Conservation (phyloP, 64 coral and sea anemone species). For the Porites australiensis region DNA sequence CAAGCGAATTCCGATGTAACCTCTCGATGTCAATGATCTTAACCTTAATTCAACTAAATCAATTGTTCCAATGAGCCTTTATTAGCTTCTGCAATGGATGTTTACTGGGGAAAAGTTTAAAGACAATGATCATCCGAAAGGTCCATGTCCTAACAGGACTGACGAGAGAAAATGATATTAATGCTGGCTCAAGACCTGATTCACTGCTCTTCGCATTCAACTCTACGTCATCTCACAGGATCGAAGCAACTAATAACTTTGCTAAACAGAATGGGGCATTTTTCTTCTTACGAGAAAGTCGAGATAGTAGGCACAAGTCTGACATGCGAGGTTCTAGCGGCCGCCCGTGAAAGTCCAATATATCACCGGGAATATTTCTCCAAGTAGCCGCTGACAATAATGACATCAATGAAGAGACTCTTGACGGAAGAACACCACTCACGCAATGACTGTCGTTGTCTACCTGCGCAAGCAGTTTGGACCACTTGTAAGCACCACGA, state of each 20-base stretch:
- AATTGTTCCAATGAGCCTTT: neutral
- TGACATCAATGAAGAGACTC: constrained; percentile 28
- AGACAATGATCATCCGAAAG: neutral
- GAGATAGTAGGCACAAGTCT: constrained; percentile 14
- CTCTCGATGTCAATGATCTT: constrained; percentile 19
- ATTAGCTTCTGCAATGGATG: constrained; percentile 37
- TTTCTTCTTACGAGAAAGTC: constrained; percentile 25
- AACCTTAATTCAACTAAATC: neutral
- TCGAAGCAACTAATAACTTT: constrained; percentile 30
- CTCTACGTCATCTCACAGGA: constrained; percentile 28
- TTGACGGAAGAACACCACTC: constrained; percentile 18
- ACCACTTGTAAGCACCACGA: no score
- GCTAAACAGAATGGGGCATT: constrained; percentile 46
- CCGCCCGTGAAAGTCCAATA: constrained; percentile 7
- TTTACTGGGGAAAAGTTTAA: constrained; percentile 27
- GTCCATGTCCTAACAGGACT: neutral
- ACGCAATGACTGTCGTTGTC: neutral
- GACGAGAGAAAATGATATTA: constrained; percentile 42
- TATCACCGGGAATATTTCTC: neutral
- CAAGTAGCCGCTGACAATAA: no score
- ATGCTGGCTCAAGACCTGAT: constrained; percentile 43
- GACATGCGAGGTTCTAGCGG: constrained; percentile 24
- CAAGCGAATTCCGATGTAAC: neutral
- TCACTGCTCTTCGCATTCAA: neutral
- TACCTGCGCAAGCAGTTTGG: constrained; percentile 8